Base-by-base conservation (phyloP, 1,140 invertebrate genomes). In the Hesperophylax magnus region DNA sequence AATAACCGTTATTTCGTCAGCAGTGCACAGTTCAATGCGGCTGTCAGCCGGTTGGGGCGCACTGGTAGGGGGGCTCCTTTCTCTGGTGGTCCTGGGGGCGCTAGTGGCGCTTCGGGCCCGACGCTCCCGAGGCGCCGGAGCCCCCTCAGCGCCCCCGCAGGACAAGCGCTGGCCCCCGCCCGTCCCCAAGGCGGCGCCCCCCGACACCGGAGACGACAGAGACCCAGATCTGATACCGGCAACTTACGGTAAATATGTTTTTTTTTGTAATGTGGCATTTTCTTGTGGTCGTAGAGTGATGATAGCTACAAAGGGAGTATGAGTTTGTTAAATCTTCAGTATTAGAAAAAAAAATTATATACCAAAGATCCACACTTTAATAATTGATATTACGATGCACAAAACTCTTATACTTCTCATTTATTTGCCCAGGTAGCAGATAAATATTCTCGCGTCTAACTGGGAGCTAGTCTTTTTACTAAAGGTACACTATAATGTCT, bases 161-260 rank as follows among this genome's bases (percentile, higher is more conserved):
- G 47, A 74, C 7, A 53, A 54, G 71, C 76, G 54, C 11, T 79
- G 69, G 77, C 72, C 78, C n/a, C 78, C 78, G 6, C 60, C 60
- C 0, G 54, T 31, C 0, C 53, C 60, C 15, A 53, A 78, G 11
- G n/a, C 63, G 0, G 17, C 17, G 15, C 75, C 75, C 14, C 60
- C 60, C 9, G 75, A 80, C 24, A 11, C 67, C 14, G 76, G 54
- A 9, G 84, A 85, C 85, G 15, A 84, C 63, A 92, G 92, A 86
- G 93, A 94, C 89, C 93, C 93, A 20, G 93, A 94, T 87, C 91
- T 94, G 54, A 94, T 94, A 86, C 94, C 93, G 80, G 93, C 93
- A 71, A 94, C 94, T 89, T 94, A 92, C 84, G 93, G 93, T 94
- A 88, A 91, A 89, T 84, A 31, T n/a, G n/a, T n/a, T n/a, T n/a